phyloP scores from a whole-genome alignment of 2,797 vertebrate species.

The Myotis vivesi region DNA sequence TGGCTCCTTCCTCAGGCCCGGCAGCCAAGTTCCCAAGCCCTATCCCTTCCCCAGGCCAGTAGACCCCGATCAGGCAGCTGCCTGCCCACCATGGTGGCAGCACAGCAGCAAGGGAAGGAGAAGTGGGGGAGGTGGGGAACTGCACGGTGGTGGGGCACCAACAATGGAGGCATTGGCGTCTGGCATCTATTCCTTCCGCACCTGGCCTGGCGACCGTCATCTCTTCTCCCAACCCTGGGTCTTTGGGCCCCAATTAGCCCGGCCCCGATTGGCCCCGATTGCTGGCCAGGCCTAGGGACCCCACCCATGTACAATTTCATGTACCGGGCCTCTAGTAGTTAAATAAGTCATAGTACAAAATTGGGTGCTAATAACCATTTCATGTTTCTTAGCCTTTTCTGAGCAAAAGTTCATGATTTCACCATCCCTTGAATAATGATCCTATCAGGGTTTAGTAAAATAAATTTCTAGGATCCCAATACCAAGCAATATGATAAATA shows the following conservation, averaged over 20 bases:
- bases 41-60: accelerated
- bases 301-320: no score
- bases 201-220: accelerated
- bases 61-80: accelerated
- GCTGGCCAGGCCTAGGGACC: no score
- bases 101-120: no score
- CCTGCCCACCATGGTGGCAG: no score
- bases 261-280: no score
- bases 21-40: no score
- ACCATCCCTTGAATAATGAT: neutral
- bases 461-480: neutral
- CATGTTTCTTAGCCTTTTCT: neutral
- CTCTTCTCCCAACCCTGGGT: no score
- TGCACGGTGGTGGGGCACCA: accelerated
- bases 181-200: accelerated
- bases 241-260: no score
- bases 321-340: neutral
- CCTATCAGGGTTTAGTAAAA: neutral
- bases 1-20: no score
- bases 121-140: no score
- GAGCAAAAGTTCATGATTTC: neutral
- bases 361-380: neutral
- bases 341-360: neutral
- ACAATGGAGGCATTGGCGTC: no score
- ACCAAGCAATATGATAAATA: neutral